These are phyloP conservation scores for Hydropsyche tenuis DNA, from an alignment of 1,140 invertebrate genomes.

Conservation along the genomic window DNA sequence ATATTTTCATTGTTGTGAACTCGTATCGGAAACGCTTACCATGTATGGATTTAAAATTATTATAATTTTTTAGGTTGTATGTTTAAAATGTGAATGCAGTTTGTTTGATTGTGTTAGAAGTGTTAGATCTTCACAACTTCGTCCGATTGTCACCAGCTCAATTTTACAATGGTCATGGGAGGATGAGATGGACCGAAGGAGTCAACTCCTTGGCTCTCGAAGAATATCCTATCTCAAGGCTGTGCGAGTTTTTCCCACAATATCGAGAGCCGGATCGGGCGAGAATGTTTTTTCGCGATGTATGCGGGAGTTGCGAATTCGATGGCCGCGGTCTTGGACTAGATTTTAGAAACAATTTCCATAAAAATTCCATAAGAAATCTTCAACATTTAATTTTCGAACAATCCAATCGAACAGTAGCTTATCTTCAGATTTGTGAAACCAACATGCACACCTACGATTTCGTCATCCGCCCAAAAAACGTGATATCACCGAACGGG, in stretches of 20 bases:
- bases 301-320: background rate
- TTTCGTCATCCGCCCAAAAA: too few species aligned
- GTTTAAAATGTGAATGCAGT: background rate
- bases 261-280: conserved; percentile 22
- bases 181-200: background rate
- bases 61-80: too few species aligned
- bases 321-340: background rate
- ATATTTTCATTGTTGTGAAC: too few species aligned
- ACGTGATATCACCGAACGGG: too few species aligned
- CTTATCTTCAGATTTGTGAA: too few species aligned
- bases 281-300: conserved; percentile 16
- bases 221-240: conserved; percentile 14
- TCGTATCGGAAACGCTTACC: too few species aligned
- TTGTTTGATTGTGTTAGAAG: conserved; percentile 4
- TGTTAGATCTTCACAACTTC: background rate
- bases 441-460: too few species aligned
- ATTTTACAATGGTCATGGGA: background rate
- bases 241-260: conserved; percentile 27
- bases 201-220: background rate
- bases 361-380: too few species aligned
- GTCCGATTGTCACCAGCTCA: conserved; percentile 2
- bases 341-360: too few species aligned
- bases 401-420: too few species aligned
- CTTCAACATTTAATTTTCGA: too few species aligned
- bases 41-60: too few species aligned